Base-by-base conservation (phyloP, 2,113 vertebrate genomes). In the Hyla sarda region DNA sequence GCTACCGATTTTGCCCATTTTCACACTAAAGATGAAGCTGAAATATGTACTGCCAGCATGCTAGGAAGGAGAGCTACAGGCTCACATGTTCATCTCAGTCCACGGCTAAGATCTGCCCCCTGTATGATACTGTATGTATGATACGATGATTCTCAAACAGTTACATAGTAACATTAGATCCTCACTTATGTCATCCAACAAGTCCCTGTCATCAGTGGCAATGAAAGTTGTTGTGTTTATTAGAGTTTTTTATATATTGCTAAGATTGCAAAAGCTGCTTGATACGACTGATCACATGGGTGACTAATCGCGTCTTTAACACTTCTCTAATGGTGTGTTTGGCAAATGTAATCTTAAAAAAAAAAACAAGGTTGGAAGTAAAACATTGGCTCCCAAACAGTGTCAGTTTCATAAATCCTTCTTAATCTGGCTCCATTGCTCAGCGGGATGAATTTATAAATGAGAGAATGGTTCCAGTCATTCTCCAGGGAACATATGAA, bases 261-360 rank as follows among this genome's bases (percentile, higher is more conserved):
- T 34, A 54, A 34, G 56, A 65, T 54, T 62, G 9, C n/a, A n/a
- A n/a, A n/a, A n/a, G n/a, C n/a, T n/a, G 83, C 88, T 88, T 90
- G 89, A 91, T 60, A 84, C 65, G 50, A 86, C 19, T 87, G 87
- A 72, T 88, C 86, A 89, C 90, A 92, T 56, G 89, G 87, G 90
- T 87, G 75, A 91, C 85, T 78, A 90, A 91, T 90, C 88, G 88
- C 88, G 83, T 89, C 88, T 89, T 89, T 92, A 92, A 90, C 25
- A 91, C 90, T 90, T 85, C 83, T 91, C 90, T 89, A 89, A 90
- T 91, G 90, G 90, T 72, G 82, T 8, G 23, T 89, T 87, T 90
- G 71, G 87, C 87, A 91, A 82, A 90, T 92, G 83, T 88, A 90
- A 91, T 88, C 89, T 88, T 90, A 89, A 92, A 90, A 90, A 58